Evolutionary conservation across 2,113 vertebrate genomes (phyloP).

Genomic region (Peromyscus polionotus): DNA sequence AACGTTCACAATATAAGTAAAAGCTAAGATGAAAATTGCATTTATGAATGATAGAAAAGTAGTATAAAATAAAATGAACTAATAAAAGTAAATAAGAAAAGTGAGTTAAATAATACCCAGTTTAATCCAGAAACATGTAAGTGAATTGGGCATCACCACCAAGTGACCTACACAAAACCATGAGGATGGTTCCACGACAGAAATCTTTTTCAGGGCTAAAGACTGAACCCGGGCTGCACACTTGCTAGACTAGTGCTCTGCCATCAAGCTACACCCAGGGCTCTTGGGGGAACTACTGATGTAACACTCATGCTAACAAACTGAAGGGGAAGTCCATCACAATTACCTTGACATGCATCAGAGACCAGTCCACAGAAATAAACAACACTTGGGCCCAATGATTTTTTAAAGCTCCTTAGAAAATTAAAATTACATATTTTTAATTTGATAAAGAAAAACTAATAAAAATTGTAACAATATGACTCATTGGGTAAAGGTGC

Average conservation of each 20-base stretch:
- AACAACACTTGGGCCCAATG: background rate
- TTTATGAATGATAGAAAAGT: background rate
- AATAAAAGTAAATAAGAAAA: background rate
- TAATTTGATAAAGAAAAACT: background rate
- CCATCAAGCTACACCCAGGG: background rate
- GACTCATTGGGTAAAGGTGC: background rate
- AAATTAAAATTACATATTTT: background rate
- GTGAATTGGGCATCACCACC: background rate
- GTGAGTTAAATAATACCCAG: background rate
- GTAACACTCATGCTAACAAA: background rate
- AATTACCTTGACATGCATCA: background rate
- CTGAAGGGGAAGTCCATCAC: background rate
- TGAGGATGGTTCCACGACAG: background rate
- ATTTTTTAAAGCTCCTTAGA: background rate
- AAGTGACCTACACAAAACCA: background rate
- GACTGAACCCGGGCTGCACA: background rate
- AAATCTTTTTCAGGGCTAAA: background rate
- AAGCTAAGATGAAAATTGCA: background rate
- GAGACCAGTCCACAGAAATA: background rate
- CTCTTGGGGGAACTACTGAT: background rate
- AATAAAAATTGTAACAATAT: background rate
- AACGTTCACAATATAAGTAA: background rate
- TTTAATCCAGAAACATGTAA: background rate
- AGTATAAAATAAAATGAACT: background rate
- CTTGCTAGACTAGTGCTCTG: background rate